These are phyloP conservation scores for Xiphias gladius DNA, from an alignment of 2,113 vertebrate species.

Conservation along the genomic window DNA sequence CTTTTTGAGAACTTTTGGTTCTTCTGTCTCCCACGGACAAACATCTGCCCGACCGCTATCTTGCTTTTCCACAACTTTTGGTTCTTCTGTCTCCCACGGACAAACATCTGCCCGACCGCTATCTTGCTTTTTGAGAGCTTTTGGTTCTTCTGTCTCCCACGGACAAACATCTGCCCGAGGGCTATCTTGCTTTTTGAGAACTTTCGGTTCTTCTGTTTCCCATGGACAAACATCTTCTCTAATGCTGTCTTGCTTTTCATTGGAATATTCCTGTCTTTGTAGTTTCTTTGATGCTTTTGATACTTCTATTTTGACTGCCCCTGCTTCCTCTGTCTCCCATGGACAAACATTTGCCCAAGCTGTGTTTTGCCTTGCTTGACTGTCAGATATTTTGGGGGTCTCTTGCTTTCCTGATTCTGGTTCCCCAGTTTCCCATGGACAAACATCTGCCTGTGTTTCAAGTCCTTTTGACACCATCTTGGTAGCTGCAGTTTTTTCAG, in stretches of 20 bases:
- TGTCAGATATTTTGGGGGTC: constrained; percentile 8
- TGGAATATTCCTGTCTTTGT: not conserved
- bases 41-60: constrained; percentile 33
- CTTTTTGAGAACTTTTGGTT: constrained; percentile 30
- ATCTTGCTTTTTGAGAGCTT: constrained; percentile 31
- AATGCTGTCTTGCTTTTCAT: not conserved
- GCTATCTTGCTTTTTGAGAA: constrained; percentile 45
- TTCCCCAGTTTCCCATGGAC: constrained; percentile 74
- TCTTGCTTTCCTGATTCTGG: constrained; percentile 19
- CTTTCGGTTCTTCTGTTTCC: constrained; percentile 47
- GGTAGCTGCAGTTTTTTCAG: constrained; percentile 17
- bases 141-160: constrained; percentile 49
- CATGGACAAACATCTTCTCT: constrained; percentile 44
- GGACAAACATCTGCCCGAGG: constrained; percentile 51
- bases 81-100: constrained; percentile 59
- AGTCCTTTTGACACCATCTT: constrained; percentile 9
- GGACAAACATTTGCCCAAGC: constrained; percentile 42
- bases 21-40: constrained; percentile 68
- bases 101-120: constrained; percentile 49
- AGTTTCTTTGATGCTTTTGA: not conserved
- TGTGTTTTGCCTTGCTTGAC: constrained; percentile 30
- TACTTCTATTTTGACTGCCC: constrained; percentile 24
- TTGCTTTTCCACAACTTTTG: constrained; percentile 38
- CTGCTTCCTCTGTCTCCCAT: constrained; percentile 52
- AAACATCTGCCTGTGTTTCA: constrained; percentile 46